Conservation (phyloP, 1,140 invertebrate species). For the Drosophila albomicans region DNA sequence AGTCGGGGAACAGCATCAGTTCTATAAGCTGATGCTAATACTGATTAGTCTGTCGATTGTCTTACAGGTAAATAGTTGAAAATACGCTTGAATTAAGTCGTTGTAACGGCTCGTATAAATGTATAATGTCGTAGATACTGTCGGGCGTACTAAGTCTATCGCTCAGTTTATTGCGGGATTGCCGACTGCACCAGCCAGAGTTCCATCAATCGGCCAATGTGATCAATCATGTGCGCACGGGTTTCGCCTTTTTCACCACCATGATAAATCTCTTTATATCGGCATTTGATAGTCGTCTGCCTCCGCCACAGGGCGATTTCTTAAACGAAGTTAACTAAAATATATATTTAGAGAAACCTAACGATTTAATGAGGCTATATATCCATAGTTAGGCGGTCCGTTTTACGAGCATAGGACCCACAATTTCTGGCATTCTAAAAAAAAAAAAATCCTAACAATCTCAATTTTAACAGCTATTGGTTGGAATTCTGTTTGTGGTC, state of each 20-base stretch:
- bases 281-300: conserved; percentile 88
- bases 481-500: conserved; percentile 91
- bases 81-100: background rate
- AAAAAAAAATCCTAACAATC: conserved; percentile 18
- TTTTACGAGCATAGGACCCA: background rate
- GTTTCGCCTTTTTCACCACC: conserved; percentile 90
- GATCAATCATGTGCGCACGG: conserved; percentile 91
- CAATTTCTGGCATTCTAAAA: background rate
- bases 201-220: conserved; percentile 89
- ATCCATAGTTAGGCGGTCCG: background rate
- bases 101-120: conserved; percentile 35
- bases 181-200: conserved; percentile 89
- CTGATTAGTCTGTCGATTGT: conserved; percentile 93
- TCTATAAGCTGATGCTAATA: conserved; percentile 92
- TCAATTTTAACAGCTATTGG: conserved; percentile 88
- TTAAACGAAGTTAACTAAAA: conserved; percentile 61
- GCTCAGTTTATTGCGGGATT: conserved; percentile 91
- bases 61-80: conserved; percentile 90
- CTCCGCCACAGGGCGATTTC: conserved; percentile 63
- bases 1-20: conserved; percentile 92
- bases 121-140: conserved; percentile 84
- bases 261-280: conserved; percentile 92
- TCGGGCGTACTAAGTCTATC: conserved; percentile 89
- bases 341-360: background rate
- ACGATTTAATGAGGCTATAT: background rate